Evolutionary conservation across 2,797 vertebrate genomes (phyloP).

Genomic region (Schizopygopsis malacanthus): DNA sequence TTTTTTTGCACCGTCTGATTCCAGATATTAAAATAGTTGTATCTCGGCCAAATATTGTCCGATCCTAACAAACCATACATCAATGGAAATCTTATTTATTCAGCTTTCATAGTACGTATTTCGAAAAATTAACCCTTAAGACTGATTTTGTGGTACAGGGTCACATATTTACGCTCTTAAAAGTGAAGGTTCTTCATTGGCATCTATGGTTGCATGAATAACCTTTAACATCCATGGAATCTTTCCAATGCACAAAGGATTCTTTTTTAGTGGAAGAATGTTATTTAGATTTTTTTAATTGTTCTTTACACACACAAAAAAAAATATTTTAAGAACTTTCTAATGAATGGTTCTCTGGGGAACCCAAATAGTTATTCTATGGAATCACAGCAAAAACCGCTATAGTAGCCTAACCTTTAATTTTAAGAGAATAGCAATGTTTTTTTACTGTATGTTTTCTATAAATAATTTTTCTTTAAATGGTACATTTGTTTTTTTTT

Average conservation of each 20-base stretch:
- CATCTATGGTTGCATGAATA: background rate
- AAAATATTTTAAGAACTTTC: background rate
- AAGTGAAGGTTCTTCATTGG: background rate
- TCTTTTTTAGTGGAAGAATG: background rate
- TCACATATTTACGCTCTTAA: background rate
- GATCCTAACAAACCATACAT: too few species aligned
- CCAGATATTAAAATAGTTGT: too few species aligned
- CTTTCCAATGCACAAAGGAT: background rate
- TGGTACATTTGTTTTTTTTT: background rate
- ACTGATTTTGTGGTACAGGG: too few species aligned
- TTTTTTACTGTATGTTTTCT: background rate
- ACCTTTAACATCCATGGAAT: background rate
- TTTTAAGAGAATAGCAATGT: background rate
- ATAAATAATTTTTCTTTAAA: background rate
- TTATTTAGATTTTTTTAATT: background rate
- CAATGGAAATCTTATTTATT: too few species aligned
- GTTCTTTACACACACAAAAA: background rate
- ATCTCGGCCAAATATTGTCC: too few species aligned
- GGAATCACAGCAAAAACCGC: background rate
- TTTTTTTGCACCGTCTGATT: too few species aligned
- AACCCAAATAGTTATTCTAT: background rate
- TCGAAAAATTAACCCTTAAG: too few species aligned
- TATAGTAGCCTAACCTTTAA: background rate
- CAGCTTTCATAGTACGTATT: too few species aligned
- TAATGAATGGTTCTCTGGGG: background rate